Conservation (phyloP, 2,113 vertebrate genomes). For the Donacobius atricapilla region DNA sequence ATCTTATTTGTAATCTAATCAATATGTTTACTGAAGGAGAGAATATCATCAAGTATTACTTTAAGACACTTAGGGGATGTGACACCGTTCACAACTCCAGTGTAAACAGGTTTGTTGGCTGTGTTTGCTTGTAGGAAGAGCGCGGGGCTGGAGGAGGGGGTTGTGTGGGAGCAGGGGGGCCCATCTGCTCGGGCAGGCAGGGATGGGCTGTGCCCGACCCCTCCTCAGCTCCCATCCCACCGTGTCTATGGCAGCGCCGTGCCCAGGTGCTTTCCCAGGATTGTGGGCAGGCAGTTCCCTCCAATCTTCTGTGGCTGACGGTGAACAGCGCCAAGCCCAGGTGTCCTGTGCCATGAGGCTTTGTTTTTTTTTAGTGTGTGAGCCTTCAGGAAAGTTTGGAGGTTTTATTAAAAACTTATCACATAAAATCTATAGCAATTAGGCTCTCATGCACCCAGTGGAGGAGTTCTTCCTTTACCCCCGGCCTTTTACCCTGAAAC, state of each 20-base stretch:
- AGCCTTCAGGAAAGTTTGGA: not conserved
- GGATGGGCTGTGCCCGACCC: not conserved
- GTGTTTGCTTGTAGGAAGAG: not conserved
- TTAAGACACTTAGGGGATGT: constrained; percentile 43
- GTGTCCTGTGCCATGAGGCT: accelerated
- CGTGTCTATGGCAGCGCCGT: accelerated
- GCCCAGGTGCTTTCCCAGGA: not conserved
- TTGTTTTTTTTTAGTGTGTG: not conserved
- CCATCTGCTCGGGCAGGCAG: accelerated
- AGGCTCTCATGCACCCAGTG: not conserved
- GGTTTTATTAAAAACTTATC: not conserved
- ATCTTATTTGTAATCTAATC: constrained; percentile 67
- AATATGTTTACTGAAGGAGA: constrained; percentile 62
- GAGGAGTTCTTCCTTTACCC: not conserved
- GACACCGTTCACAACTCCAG: not conserved
- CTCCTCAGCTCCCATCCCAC: not conserved
- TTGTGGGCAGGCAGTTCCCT: accelerated
- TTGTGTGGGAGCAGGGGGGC: not conserved
- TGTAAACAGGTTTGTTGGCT: not conserved
- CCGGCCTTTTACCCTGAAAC: constrained; percentile 17
- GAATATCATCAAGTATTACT: constrained; percentile 61
- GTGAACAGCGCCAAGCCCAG: accelerated
- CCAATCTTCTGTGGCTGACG: not conserved
- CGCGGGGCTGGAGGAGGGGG: not conserved
- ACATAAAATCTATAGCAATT: not conserved